These are phyloP conservation scores for Bimastos eiseni DNA, from an alignment of 2,888 invertebrate genomes.

Conservation along the genomic window DNA sequence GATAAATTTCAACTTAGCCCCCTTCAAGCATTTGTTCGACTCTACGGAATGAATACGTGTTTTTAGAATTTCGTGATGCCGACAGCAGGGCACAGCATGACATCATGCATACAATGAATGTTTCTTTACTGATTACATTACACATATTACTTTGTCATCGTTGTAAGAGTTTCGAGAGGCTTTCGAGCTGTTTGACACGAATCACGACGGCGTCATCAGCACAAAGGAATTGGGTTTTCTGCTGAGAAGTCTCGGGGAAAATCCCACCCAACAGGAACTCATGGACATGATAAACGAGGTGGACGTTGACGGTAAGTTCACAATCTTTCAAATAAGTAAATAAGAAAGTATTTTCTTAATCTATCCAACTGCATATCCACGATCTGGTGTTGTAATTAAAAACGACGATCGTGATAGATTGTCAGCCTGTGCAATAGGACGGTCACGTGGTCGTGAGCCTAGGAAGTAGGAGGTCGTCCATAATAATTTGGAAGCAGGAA, in stretches of 20 bases:
- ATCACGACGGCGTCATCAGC: constrained; percentile 23
- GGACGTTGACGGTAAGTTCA: constrained; percentile 28
- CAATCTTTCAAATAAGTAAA: too few relatives aligned
- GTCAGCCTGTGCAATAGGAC: too few relatives aligned
- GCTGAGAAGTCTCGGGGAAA: constrained; percentile 28
- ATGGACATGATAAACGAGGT: constrained; percentile 33
- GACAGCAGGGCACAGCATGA: neutral
- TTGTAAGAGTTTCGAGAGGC: constrained; percentile 29
- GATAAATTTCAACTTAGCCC: neutral
- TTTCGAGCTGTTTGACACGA: constrained; percentile 29
- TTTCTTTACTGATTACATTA: neutral
- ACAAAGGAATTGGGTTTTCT: constrained; percentile 30
- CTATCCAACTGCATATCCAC: too few relatives aligned
- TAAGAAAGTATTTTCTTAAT: too few relatives aligned
- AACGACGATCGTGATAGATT: too few relatives aligned
- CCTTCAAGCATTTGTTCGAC: neutral
- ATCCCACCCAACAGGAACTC: constrained; percentile 33
- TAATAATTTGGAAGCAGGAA: too few relatives aligned
- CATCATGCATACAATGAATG: too few relatives aligned
- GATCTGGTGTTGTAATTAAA: too few relatives aligned
- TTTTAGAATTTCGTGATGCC: neutral
- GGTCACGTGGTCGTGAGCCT: too few relatives aligned
- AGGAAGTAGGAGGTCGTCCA: too few relatives aligned
- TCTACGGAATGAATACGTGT: neutral
- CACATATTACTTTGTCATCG: neutral